Percentiles rank a stretch among this genome's conserved stretches.
Conservation (phyloP, 2,797 vertebrate genomes). For the Allobates femoralis region DNA sequence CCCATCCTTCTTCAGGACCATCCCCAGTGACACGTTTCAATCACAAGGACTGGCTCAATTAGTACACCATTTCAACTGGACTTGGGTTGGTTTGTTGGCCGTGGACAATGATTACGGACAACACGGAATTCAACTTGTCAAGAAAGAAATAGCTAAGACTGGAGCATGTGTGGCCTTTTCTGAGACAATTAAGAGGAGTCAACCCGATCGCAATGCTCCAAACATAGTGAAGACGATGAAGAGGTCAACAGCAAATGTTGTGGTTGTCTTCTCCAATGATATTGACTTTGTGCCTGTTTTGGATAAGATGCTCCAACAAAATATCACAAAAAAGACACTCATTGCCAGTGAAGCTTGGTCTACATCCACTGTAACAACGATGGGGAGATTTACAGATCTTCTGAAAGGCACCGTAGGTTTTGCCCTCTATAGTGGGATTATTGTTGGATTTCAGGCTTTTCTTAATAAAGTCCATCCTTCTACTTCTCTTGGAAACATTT, state of each 20-base stretch:
- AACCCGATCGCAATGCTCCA: constrained; percentile 75
- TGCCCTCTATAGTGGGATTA: constrained; percentile 26
- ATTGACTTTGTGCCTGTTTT: constrained; percentile 28
- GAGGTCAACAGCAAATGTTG: constrained; percentile 71
- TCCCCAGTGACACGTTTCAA: constrained; percentile 42
- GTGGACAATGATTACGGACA: constrained; percentile 86
- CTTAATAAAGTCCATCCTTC: constrained; percentile 36
- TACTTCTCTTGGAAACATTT: background rate
- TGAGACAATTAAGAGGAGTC: constrained; percentile 82
- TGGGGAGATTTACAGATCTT: background rate
- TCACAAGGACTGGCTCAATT: constrained; percentile 65
- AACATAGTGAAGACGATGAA: constrained; percentile 74
- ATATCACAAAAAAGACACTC: constrained; percentile 36
- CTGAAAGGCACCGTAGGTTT: constrained; percentile 41
- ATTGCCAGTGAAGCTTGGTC: constrained; percentile 54
- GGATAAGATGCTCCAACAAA: constrained; percentile 49
- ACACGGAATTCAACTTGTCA: constrained; percentile 84
- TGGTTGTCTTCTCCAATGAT: constrained; percentile 68
- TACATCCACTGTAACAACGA: background rate
- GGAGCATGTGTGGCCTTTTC: constrained; percentile 82
- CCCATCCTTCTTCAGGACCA: constrained; percentile 47
- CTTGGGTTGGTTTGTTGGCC: constrained; percentile 84
- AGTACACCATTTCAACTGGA: constrained; percentile 84
- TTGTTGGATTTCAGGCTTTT: constrained; percentile 7
- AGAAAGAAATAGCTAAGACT: constrained; percentile 78